These are phyloP conservation scores for Labeo catla DNA, from an alignment of 2,113 vertebrate species.

Conservation along the genomic window DNA sequence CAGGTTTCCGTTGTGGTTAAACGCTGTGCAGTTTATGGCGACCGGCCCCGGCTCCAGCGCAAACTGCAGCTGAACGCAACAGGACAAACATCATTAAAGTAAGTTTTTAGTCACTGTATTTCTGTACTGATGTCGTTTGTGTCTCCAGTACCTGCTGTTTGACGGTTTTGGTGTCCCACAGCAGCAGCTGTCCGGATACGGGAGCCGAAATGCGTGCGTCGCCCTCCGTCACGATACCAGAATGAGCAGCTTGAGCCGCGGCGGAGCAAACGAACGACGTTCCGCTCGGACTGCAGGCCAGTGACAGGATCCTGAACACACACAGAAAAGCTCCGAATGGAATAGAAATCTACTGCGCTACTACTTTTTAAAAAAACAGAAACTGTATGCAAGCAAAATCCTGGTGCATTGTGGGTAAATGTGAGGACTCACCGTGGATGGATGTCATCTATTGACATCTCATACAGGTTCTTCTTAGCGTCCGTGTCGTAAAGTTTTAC, in stretches of 20 bases:
- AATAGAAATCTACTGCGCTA: neutral
- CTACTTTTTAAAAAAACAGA: neutral
- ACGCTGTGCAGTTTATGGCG: slow-evolving; percentile 93
- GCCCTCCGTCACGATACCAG: slow-evolving; percentile 62
- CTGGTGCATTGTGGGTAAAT: neutral
- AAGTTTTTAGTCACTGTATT: neutral
- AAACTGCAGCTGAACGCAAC: slow-evolving; percentile 85
- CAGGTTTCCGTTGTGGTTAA: slow-evolving; percentile 97
- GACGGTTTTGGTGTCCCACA: slow-evolving; percentile 98
- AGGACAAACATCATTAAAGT: neutral
- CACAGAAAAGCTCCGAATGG: neutral
- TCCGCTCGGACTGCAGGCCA: slow-evolving; percentile 92
- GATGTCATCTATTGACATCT: slow-evolving; percentile 89
- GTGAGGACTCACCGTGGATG: slow-evolving; percentile 83
- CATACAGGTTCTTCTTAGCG: slow-evolving; percentile 96
- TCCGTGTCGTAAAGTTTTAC: slow-evolving; percentile 96
- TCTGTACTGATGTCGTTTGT: neutral
- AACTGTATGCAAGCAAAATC: neutral
- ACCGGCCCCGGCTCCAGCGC: slow-evolving; percentile 91
- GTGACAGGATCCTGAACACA: slow-evolving; percentile 86
- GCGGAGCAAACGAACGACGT: slow-evolving; percentile 95
- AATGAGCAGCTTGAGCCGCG: slow-evolving; percentile 74
- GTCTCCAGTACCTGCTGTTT: slow-evolving; percentile 89
- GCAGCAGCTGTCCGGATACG: slow-evolving; percentile 85
- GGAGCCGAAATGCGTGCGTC: slow-evolving; percentile 64